Base-by-base conservation (phyloP, 2,113 vertebrate species). In the Hirundichthys speculiger region DNA sequence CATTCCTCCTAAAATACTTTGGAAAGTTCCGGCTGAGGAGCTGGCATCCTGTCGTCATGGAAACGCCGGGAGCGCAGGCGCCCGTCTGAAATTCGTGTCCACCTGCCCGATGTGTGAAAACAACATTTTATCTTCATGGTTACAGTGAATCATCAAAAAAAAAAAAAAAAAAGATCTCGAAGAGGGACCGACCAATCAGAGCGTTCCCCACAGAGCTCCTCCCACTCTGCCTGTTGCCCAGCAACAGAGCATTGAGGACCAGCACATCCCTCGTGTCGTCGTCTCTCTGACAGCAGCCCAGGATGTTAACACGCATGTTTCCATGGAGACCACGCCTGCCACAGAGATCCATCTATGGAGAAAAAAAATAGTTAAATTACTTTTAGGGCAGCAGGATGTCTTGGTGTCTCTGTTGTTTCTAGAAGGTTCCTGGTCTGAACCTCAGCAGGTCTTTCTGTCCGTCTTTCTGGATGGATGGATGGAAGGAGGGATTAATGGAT, bases 201-300 rank as follows among this genome's bases (percentile, higher is more conserved):
- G 87, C 87, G 19, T 96, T 96, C 50, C 94, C 95, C 45, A 92
- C 84, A 59, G 93, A 89, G 6, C 95, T 96, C 82, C 95, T 93
- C 34, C 95, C 95, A 69, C 85, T 91, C 73, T 95, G 94, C 21
- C 64, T 75, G 69, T 77, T 79, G 14, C 95, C 95, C 5, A 96
- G 86, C 79, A 96, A 81, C 47, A 91, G 87, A 43, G 95, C 75
- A 10, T 94, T 94, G 64, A 95, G 84, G 20, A 50, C 61, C 73
- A 94, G 86, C 24, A 90, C 78, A 0, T 48, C 64, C 15, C 42
- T 46, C 11, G 82, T 64, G 0, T 0, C 18, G 13, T 55, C 58
- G 2, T 10, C 5, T 77, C 80, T 85, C 10, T 10, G 22, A 5
- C 7, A 2, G 3, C 9, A 0, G 15, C 45, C 2, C 56, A 64